These are phyloP conservation scores for Drosophila malerkotliana DNA, from an alignment of 1,140 invertebrate genomes.

Conservation along the genomic window DNA sequence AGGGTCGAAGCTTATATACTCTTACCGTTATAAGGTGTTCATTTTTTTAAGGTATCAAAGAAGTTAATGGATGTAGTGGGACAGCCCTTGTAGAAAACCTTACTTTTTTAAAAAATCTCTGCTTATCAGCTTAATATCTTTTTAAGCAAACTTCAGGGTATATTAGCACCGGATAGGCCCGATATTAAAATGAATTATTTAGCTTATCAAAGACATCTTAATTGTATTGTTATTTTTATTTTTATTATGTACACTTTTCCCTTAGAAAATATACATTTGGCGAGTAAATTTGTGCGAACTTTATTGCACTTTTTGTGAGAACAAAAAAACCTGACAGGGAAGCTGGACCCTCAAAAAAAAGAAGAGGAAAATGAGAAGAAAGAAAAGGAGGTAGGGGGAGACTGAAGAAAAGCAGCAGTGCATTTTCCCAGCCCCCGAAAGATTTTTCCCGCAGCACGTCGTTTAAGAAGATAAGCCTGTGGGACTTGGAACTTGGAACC, in stretches of 20 bases:
- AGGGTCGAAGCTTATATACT: too few species aligned
- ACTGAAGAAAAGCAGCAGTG: not conserved
- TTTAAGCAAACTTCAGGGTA: too few species aligned
- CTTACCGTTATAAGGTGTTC: too few species aligned
- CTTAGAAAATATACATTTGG: constrained; percentile 72
- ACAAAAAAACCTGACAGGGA: not conserved
- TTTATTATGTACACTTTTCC: constrained; percentile 47
- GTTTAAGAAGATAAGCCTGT: constrained; percentile 42
- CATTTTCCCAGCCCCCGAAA: constrained; percentile 62
- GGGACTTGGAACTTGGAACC: constrained; percentile 24
- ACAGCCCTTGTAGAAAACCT: too few species aligned
- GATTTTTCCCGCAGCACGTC: constrained; percentile 60
- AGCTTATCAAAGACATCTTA: too few species aligned
- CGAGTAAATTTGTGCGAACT: constrained; percentile 77
- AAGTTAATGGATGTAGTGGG: too few species aligned
- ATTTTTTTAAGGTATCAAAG: too few species aligned
- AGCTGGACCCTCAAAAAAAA: constrained; percentile 1
- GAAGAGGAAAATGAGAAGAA: not conserved
- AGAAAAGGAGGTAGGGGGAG: not conserved
- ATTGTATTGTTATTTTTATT: not conserved
- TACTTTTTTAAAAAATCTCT: too few species aligned
- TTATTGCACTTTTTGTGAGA: constrained; percentile 61
- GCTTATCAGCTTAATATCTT: too few species aligned
- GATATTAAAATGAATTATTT: not conserved
- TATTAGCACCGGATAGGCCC: too few species aligned